phyloP scores from a whole-genome alignment of 1,140 invertebrate genomes.

The Tetragnatha versicolor region DNA sequence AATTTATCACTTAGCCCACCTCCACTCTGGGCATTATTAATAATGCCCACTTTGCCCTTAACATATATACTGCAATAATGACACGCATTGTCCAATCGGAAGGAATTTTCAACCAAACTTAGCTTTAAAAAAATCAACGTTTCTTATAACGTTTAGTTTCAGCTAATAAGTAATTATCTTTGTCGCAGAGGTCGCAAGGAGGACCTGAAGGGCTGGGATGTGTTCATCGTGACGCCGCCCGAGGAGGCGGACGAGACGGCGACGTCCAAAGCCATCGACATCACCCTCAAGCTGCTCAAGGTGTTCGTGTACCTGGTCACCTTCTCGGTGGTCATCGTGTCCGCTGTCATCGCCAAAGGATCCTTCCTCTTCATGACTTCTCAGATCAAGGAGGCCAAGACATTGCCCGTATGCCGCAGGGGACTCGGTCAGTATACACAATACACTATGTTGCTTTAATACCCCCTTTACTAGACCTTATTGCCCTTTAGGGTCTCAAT shows the following conservation, averaged over 20 bases:
- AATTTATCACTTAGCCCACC: too few species aligned
- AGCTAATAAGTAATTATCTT: background rate
- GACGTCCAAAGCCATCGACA: conserved; percentile 58
- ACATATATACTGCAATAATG: too few species aligned
- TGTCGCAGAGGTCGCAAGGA: conserved; percentile 26
- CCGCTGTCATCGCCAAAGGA: conserved; percentile 62
- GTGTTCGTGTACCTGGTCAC: conserved; percentile 62
- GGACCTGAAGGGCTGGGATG: conserved; percentile 91
- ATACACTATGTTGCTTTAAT: too few species aligned
- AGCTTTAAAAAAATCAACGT: too few species aligned
- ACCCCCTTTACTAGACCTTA: too few species aligned
- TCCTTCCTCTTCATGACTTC: conserved; percentile 65
- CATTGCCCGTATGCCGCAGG: conserved; percentile 56
- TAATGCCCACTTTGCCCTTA: too few species aligned
- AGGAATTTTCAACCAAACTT: too few species aligned
- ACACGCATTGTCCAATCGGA: too few species aligned
- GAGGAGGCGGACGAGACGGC: conserved; percentile 77
- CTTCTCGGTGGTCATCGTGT: conserved; percentile 62
- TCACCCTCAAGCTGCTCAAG: conserved; percentile 60
- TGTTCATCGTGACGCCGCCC: conserved; percentile 88
- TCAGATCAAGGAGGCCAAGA: conserved; percentile 59
- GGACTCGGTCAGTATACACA: conserved; percentile 46
- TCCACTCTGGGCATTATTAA: too few species aligned
- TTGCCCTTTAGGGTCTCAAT: too few species aligned
- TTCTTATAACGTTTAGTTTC: background rate